A percentile compares a stretch with the other conserved stretches of the same genome.
Conservation (phyloP, 1,140 invertebrate genomes). For the Vollenhovia emeryi region DNA sequence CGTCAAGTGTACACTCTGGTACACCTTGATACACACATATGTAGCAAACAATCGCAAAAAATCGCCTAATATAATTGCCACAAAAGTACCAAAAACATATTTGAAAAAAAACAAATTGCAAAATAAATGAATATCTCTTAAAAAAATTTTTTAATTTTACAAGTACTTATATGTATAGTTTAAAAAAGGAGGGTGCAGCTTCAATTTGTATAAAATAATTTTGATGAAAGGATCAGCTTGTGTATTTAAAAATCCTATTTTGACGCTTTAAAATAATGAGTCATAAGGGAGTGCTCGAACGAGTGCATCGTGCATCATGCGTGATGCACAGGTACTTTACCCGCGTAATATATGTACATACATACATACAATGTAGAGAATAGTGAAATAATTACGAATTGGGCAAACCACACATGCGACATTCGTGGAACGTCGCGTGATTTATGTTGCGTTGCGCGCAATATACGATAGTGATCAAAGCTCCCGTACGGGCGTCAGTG, state of each 20-base stretch:
- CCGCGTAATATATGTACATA: not conserved
- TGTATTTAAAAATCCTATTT: too few relatives aligned
- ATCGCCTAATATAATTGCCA: too few relatives aligned
- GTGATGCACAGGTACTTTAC: not conserved
- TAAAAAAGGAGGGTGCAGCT: not conserved
- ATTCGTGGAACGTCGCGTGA: slow-evolving; percentile 16
- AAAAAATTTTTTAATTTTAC: not conserved
- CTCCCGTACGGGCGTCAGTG: not conserved
- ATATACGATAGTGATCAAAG: slow-evolving; percentile 7
- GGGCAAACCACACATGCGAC: not conserved
- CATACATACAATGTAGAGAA: not conserved
- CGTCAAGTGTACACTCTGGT: too few relatives aligned
- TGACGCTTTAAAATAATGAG: not conserved
- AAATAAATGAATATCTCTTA: not conserved
- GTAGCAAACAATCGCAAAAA: too few relatives aligned
- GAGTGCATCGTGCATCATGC: not conserved
- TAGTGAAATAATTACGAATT: slow-evolving; percentile 16
- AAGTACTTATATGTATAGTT: not conserved
- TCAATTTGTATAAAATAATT: not conserved
- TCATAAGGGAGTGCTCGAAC: not conserved
- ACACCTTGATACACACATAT: too few relatives aligned
- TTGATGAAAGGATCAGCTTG: too few relatives aligned
- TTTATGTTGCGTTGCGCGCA: not conserved
- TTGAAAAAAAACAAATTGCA: not conserved
- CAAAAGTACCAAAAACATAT: not conserved